Base-by-base conservation (phyloP, 1,140 invertebrate genomes). In the Maconellicoccus hirsutus region DNA sequence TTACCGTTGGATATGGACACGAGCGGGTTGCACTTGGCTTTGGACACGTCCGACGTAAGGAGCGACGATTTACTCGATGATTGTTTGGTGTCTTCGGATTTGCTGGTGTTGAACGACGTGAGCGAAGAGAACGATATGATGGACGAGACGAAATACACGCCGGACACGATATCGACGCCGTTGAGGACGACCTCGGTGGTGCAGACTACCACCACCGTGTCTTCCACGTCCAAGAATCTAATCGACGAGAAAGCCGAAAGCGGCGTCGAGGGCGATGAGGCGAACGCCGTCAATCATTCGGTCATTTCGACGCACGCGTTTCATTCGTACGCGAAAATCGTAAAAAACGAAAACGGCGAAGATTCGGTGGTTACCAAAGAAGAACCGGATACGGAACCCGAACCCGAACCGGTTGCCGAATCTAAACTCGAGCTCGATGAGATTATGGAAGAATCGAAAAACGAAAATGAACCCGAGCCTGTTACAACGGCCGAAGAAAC, bases 61-160 rank as follows among this genome's bases (percentile, higher is more conserved):
- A 38, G 23, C 21, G 38, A 72, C n/a, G 74, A 75, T 19, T 71
- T 77, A 22, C 72, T 76, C 16, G 73, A 76, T 29, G 77, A 76
- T 33, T 75, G 76, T 39, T 69, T 77, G 22, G 75, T 74, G 2
- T 73, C 59, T 33, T 75, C 75, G n/a, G 73, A 76, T 71, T 72
- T 75, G 1, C n/a, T 52, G n/a, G 42, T 52, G n/a, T 16, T 19
- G 10, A 16, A 19, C 33, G 33, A 38, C n/a, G 42, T 14, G 3
- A 52, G n/a, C 42, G 42, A 52, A 52, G 42, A 19, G 6, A 2
- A 52, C 6, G n/a, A 52, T 6, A 52, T 52, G 16, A 33, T 52
- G 6, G 6, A 52, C 6, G 42, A 52, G 3, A 33, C 29, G 3
- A 52, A 52, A 52, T 52, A 52, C 42, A 14, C 10, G n/a, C 42